Percentiles rank a stretch among this genome's conserved stretches.
Evolutionary conservation across 2,113 vertebrate species (phyloP).

Genomic region (Macroglossus sobrinus): DNA sequence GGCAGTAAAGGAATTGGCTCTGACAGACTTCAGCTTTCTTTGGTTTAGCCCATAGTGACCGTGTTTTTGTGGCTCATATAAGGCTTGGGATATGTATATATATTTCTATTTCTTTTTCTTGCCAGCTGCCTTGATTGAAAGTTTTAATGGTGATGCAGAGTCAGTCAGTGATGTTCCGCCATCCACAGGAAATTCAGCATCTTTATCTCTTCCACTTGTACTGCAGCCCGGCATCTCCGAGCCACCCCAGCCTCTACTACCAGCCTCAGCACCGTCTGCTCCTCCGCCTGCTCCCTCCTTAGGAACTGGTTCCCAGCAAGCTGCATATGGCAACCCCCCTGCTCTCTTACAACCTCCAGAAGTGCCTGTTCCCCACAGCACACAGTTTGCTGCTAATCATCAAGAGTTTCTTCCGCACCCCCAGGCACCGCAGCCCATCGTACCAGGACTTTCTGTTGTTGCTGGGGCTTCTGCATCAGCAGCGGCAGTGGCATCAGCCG

Average conservation of each 20-base stretch:
- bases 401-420: slow-evolving; percentile 87
- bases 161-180: slow-evolving; percentile 77
- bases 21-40: background rate
- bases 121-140: slow-evolving; percentile 88
- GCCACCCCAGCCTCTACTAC: slow-evolving; percentile 79
- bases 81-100: slow-evolving; percentile 43
- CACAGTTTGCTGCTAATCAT: slow-evolving; percentile 87
- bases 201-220: slow-evolving; percentile 86
- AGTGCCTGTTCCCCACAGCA: slow-evolving; percentile 87
- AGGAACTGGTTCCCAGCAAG: slow-evolving; percentile 80
- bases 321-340: slow-evolving; percentile 84
- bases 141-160: slow-evolving; percentile 84
- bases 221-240: slow-evolving; percentile 85
- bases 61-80: background rate
- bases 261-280: slow-evolving; percentile 77
- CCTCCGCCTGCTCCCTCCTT: slow-evolving; percentile 76
- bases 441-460: slow-evolving; percentile 83
- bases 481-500: slow-evolving; percentile 44
- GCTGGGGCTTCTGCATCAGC: slow-evolving; percentile 76
- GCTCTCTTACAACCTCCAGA: slow-evolving; percentile 88
- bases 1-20: background rate
- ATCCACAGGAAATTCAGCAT: slow-evolving; percentile 79
- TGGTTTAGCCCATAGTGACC: background rate
- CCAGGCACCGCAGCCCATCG: slow-evolving; percentile 77
- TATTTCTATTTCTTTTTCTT: slow-evolving; percentile 59